phyloP scores from a whole-genome alignment of 1,140 invertebrate genomes.

The Habropoda laboriosa region DNA sequence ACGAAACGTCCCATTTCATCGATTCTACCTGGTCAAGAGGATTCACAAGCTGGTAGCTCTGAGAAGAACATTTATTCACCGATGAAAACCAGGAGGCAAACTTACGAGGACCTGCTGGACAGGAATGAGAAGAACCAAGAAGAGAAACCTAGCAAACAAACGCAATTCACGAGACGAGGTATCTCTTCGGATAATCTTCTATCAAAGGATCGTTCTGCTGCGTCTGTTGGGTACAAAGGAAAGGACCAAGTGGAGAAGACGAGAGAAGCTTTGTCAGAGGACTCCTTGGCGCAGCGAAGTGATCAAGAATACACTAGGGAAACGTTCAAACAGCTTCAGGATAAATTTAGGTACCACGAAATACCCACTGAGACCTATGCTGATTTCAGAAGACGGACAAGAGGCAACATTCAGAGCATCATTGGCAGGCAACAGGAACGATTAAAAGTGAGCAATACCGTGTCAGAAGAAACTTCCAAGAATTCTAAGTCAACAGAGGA shows the following conservation, averaged over 20 bases:
- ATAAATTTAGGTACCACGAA: conserved; percentile 75
- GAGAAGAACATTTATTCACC: conserved; percentile 62
- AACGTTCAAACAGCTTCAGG: conserved; percentile 73
- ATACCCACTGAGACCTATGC: conserved; percentile 76
- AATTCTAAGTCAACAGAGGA: background rate
- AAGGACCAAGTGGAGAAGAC: conserved; percentile 20
- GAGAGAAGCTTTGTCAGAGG: conserved; percentile 47
- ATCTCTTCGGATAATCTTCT: conserved; percentile 76
- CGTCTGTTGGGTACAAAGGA: background rate
- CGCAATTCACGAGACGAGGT: conserved; percentile 70
- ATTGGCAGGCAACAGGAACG: conserved; percentile 47
- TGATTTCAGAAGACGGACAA: conserved; percentile 74
- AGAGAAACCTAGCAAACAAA: conserved; percentile 15
- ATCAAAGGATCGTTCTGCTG: conserved; percentile 42
- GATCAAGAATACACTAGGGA: conserved; percentile 60
- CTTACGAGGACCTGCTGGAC: conserved; percentile 73
- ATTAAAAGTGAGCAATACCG: conserved; percentile 9
- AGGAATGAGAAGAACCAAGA: conserved; percentile 63
- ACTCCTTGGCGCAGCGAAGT: conserved; percentile 18
- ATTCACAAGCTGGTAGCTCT: conserved; percentile 22
- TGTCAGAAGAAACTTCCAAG: background rate
- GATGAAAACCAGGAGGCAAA: conserved; percentile 69
- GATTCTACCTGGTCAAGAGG: conserved; percentile 50
- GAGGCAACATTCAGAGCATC: conserved; percentile 40
- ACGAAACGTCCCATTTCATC: conserved; percentile 68